phyloP scores from a whole-genome alignment of 2,888 invertebrate species.

The Junonia oenone region DNA sequence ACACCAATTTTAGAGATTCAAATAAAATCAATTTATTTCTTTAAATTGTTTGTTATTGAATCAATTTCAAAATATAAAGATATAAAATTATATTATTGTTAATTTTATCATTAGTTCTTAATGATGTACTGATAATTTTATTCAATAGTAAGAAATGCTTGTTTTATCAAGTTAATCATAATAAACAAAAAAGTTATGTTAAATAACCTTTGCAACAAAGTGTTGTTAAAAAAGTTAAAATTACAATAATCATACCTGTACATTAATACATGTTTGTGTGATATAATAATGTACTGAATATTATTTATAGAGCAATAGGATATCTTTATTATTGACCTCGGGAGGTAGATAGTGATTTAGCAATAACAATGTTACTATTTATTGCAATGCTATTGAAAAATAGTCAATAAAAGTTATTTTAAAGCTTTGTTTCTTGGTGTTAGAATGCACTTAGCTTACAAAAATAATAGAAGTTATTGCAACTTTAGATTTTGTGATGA shows the following conservation, averaged over 20 bases:
- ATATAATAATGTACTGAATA: constrained; percentile 2
- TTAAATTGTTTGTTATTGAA: constrained; percentile 31
- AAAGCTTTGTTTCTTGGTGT: constrained; percentile 33
- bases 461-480: constrained; percentile 14
- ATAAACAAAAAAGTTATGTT: neutral
- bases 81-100: neutral
- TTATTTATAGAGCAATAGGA: constrained; percentile 14
- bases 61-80: constrained; percentile 15
- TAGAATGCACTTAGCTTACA: constrained; percentile 18
- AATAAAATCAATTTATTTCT: constrained; percentile 32
- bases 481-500: constrained; percentile 18
- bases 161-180: neutral
- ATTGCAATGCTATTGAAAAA: constrained; percentile 7
- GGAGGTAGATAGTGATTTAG: constrained; percentile 31
- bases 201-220: neutral
- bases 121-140: no score
- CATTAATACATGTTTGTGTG: neutral
- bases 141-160: neutral
- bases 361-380: constrained; percentile 21
- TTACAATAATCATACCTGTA: neutral
- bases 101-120: no score
- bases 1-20: constrained; percentile 38
- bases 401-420: constrained; percentile 20
- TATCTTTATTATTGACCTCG: constrained; percentile 27
- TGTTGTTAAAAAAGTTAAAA: neutral